Conservation (phyloP, 2,888 invertebrate species). For the Hoplodrina blanda region DNA sequence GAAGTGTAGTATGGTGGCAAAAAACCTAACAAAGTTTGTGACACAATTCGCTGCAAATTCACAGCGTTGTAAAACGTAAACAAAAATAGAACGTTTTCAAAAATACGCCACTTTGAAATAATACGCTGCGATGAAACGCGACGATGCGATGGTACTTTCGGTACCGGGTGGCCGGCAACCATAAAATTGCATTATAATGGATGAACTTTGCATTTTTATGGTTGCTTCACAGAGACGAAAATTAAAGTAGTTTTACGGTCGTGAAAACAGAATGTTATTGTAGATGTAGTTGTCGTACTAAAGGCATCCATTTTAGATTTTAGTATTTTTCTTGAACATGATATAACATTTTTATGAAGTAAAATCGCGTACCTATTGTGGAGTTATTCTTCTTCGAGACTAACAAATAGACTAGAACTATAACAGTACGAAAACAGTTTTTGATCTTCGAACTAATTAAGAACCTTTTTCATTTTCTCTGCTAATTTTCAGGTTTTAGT, state of each 20-base stretch:
- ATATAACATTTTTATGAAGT: neutral
- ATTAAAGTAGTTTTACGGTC: conserved; percentile 37
- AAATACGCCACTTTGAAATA: conserved; percentile 32
- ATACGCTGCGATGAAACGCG: conserved; percentile 40
- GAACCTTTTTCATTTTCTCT: neutral
- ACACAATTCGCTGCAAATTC: conserved; percentile 3
- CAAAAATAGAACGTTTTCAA: conserved; percentile 22
- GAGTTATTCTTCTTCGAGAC: neutral
- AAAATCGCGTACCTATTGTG: neutral
- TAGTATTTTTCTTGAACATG: neutral
- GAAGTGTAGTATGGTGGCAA: neutral
- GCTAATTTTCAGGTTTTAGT: neutral
- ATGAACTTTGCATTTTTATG: conserved; percentile 58
- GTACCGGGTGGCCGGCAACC: conserved; percentile 42
- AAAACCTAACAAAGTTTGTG: neutral
- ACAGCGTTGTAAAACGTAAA: conserved; percentile 17
- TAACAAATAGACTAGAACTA: too few relatives aligned
- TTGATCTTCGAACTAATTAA: neutral
- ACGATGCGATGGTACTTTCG: conserved; percentile 28
- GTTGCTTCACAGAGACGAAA: conserved; percentile 29
- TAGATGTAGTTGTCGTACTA: neutral
- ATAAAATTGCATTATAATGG: conserved; percentile 56
- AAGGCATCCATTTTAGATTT: neutral
- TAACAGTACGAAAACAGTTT: neutral
- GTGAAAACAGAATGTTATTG: conserved; percentile 2